Evolutionary conservation across 2,797 vertebrate species (phyloP).

Genomic region (Loris lydekkerianus): DNA sequence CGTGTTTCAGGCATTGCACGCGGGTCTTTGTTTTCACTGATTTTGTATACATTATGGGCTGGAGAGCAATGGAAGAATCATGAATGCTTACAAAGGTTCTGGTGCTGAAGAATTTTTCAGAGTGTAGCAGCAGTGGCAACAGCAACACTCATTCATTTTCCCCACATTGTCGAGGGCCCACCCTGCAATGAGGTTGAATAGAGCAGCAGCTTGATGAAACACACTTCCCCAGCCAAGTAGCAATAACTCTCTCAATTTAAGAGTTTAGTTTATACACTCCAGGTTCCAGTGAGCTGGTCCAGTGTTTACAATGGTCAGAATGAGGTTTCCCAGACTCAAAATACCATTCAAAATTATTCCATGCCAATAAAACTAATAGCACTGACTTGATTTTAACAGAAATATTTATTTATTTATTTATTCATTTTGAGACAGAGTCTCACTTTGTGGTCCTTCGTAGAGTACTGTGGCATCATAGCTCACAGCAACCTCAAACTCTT

Average conservation of each 20-base stretch:
- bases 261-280: neutral
- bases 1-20: neutral
- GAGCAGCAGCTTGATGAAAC: neutral
- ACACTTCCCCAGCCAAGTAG: neutral
- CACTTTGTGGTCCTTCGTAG: no score
- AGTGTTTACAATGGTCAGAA: neutral
- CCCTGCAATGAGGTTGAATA: neutral
- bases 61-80: neutral
- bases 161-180: neutral
- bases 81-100: neutral
- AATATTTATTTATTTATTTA: neutral
- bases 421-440: no score
- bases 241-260: neutral
- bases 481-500: no score
- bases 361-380: slow-evolving; percentile 9
- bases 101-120: neutral
- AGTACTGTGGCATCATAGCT: no score
- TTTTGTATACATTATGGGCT: neutral
- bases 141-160: neutral
- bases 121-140: neutral
- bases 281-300: neutral
- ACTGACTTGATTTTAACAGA: neutral
- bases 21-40: neutral
- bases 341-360: slow-evolving; percentile 21
- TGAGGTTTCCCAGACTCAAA: neutral